Conservation (phyloP, 2,888 invertebrate species). For the Phortica okadai region DNA sequence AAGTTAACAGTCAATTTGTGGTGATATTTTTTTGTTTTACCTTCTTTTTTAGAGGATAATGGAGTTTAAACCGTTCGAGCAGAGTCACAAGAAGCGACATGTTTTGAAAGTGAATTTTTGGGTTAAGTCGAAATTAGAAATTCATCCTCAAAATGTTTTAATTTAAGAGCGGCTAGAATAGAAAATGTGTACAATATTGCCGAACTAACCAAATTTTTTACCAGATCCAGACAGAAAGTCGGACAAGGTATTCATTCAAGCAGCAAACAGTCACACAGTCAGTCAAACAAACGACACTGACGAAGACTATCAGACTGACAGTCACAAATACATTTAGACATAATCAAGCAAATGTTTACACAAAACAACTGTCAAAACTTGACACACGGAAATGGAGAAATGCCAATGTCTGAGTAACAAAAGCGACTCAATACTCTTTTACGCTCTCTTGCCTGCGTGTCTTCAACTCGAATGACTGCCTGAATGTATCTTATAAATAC, state of each 20-base stretch:
- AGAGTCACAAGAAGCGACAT: neutral
- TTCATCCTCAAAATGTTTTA: neutral
- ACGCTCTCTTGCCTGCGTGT: neutral
- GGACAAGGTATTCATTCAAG: too few species aligned
- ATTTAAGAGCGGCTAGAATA: too few species aligned
- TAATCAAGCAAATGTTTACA: slow-evolving; percentile 33
- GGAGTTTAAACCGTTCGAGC: neutral
- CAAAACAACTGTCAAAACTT: slow-evolving; percentile 33
- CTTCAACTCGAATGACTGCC: neutral
- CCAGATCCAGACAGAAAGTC: too few species aligned
- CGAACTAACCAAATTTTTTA: too few species aligned
- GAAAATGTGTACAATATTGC: too few species aligned
- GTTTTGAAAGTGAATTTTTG: slow-evolving; percentile 45
- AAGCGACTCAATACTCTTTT: too few species aligned
- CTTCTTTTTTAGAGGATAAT: neutral
- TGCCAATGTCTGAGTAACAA: slow-evolving; percentile 27
- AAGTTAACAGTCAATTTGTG: slow-evolving; percentile 19
- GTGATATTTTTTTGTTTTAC: slow-evolving; percentile 3
- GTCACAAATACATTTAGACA: slow-evolving; percentile 13
- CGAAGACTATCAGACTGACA: neutral
- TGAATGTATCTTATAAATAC: neutral
- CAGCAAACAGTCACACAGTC: neutral
- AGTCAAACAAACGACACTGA: neutral
- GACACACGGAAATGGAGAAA: slow-evolving; percentile 33
- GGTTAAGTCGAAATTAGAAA: slow-evolving; percentile 33